Conservation (phyloP, 2,113 vertebrate species). For the Anser brachyrhynchus region DNA sequence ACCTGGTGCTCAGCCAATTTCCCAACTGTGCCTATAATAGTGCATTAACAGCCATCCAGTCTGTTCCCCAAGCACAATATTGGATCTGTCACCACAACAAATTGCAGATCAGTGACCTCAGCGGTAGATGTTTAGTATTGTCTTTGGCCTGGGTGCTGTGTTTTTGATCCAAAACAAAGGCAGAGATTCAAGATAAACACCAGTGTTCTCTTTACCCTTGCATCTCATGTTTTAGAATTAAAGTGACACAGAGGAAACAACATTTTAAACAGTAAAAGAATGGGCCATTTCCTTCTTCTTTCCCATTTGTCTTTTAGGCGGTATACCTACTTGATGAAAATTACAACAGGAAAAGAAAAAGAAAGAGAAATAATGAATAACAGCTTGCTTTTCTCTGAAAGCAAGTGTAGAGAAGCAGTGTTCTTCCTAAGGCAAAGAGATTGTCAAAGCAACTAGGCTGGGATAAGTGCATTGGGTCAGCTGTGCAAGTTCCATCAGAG, state of each 20-base stretch:
- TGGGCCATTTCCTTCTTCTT: neutral
- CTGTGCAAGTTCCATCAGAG: fast-evolving
- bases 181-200: conserved; percentile 45
- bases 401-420: neutral
- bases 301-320: neutral
- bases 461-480: neutral
- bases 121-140: conserved; percentile 50
- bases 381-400: neutral
- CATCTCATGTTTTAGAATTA: conserved; percentile 35
- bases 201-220: neutral
- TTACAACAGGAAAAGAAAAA: neutral
- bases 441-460: neutral
- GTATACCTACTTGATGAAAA: neutral
- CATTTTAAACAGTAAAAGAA: conserved; percentile 28
- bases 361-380: neutral
- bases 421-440: neutral
- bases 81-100: conserved; percentile 63
- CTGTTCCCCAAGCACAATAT: conserved; percentile 43
- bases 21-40: conserved; percentile 46
- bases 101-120: conserved; percentile 59
- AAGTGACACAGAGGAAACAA: neutral
- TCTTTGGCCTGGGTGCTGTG: conserved; percentile 30
- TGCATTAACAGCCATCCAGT: conserved; percentile 33
- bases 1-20: conserved; percentile 53
- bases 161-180: conserved; percentile 51